These are phyloP conservation scores for Toxotes chatareus DNA, from an alignment of 2,113 vertebrate genomes.

Conservation along the genomic window DNA sequence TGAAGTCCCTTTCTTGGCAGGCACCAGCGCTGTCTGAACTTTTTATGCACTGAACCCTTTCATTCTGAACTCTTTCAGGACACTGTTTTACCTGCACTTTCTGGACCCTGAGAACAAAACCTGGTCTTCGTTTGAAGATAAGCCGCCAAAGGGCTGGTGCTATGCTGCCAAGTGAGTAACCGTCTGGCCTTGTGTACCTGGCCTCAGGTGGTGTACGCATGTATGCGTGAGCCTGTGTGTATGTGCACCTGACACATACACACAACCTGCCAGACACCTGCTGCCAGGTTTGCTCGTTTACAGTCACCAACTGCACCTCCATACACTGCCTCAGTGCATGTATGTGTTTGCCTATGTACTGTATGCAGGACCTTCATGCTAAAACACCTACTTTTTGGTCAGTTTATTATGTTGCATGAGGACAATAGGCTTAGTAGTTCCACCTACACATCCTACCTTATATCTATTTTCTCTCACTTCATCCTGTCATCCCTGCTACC, in stretches of 20 bases:
- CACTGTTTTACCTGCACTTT: conserved; percentile 84
- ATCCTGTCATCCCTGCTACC: conserved; percentile 47
- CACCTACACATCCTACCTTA: conserved; percentile 9
- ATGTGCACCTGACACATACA: conserved; percentile 3
- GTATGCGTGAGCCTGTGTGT: conserved; percentile 13
- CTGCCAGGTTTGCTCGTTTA: conserved; percentile 11
- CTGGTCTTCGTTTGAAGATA: conserved; percentile 86
- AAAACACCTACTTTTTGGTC: not conserved
- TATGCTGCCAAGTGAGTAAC: conserved; percentile 83
- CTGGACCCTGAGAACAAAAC: conserved; percentile 84
- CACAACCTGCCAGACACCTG: conserved; percentile 40
- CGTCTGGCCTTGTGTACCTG: conserved; percentile 45
- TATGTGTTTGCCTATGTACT: not conserved
- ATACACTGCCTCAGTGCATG: not conserved
- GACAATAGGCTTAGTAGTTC: not conserved
- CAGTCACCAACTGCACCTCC: conserved; percentile 5
- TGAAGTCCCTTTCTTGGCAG: conserved; percentile 22
- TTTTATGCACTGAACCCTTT: conserved; percentile 19
- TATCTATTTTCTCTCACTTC: conserved; percentile 46
- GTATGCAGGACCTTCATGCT: not conserved
- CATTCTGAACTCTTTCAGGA: conserved; percentile 73
- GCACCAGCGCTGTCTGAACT: not conserved
- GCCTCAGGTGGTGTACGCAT: conserved; percentile 43
- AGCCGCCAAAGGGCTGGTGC: conserved; percentile 84
- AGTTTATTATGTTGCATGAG: not conserved